Base-by-base conservation (phyloP, 2,888 invertebrate species). In the Ophraella communa region DNA sequence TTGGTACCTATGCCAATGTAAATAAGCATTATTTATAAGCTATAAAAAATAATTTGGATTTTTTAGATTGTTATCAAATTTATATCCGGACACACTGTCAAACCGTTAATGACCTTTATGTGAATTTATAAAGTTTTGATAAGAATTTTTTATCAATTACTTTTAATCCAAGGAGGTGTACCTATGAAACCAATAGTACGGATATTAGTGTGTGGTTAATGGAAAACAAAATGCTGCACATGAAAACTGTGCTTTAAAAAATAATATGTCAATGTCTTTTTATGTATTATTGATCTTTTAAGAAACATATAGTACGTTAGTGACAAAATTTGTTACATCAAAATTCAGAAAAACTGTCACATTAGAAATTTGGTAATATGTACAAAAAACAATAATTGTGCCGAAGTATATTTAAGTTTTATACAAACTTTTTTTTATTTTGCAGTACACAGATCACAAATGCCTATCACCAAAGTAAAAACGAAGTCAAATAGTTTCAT, bases 401-500 rank as follows among this genome's bases (percentile, higher is more conserved):
- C n/a, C 10, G 14, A 30, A 27, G 11, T 39, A 17, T n/a, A 27
- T 47, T 8, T n/a, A 49, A n/a, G n/a, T n/a, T n/a, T 51, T 24
- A 18, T 24, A 51, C 18, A 30, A 14, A 14, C 17, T 10, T 47
- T 45, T 57, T 55, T 30, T 49, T 30, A 59, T 65, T 67, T 78
- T 78, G 59, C 77, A 83, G 83, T 81, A 63, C 80, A 81, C 74
- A 83, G 84, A 73, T 84, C 86, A 79, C 85, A 90, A 81, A 89
- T 87, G 80, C 91, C 88, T 66, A 88, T 89, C 81, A 93, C 93
- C 87, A 94, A 94, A 85, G 89, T 91, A 70, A 89, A 90, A 84
- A 86, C 85, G 78, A 93, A 93, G 82, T 89, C 88, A 70, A 85
- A 92, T 80, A 91, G 92, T 76, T 92, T 58, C 30, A 47, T 69